These are phyloP conservation scores for Empidonax alnorum DNA, from an alignment of 2,113 vertebrate species.

Conservation along the genomic window DNA sequence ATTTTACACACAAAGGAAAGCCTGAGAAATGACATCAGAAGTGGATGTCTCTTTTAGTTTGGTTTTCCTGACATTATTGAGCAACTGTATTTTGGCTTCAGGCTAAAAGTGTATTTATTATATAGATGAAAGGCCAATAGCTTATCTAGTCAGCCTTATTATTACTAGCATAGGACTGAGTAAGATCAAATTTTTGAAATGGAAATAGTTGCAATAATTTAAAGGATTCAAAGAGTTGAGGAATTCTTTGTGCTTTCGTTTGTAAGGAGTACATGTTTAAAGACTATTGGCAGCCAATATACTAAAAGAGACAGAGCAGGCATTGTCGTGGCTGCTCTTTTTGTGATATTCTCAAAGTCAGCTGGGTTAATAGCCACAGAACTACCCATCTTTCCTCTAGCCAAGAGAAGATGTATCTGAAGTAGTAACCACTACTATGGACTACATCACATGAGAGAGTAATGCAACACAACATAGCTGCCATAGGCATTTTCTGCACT, in stretches of 20 bases:
- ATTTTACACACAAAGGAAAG: neutral
- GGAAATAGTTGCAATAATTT: neutral
- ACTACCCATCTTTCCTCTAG: neutral
- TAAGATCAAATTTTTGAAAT: neutral
- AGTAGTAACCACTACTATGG: neutral
- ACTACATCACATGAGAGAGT: neutral
- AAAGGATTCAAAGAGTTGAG: neutral
- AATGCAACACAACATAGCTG: neutral
- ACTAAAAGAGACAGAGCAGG: neutral
- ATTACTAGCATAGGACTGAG: neutral
- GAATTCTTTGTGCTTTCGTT: neutral
- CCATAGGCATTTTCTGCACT: neutral
- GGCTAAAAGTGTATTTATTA: neutral
- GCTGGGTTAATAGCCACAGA: neutral
- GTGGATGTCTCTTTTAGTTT: constrained; percentile 6
- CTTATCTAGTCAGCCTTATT: neutral
- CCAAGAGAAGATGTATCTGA: neutral
- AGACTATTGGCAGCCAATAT: neutral
- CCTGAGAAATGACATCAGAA: neutral
- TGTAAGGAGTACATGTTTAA: neutral
- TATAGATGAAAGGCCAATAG: constrained; percentile 36
- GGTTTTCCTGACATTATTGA: neutral
- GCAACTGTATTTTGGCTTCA: constrained; percentile 29
- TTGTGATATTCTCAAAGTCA: neutral
- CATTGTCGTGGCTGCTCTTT: neutral